Evolutionary conservation across 2,797 vertebrate genomes (phyloP), one percentile per base, ranked within the genome.

Genomic region (Halcyon leucocephala): DNA sequence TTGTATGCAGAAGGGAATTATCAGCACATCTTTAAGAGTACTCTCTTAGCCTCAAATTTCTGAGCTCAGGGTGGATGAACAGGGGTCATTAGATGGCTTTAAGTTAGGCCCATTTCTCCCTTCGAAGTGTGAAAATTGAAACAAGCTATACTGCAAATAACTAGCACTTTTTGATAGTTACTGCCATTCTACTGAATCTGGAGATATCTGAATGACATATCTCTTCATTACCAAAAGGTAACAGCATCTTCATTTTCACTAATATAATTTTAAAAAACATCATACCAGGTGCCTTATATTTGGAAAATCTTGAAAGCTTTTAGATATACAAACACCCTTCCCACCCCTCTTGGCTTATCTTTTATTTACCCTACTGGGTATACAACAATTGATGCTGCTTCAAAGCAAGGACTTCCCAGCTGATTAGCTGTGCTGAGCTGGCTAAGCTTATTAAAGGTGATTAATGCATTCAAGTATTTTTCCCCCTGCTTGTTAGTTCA

Each of bases 261-360:
- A 70, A 87, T 41, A 86, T 57, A 78, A 82, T 86, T 87, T n/a
- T 66, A 2, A 82, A 93, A 94, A 46, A 21, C 80, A 61, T 93
- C 60, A 94, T 95, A 96, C 95, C 94, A 95, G 96, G 89, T 95
- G 91, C 86, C 82, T 94, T 77, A 55, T 90, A 92, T 94, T 95
- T 97, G 96, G 96, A 96, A 97, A 96, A 97, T 96, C 95, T 96
- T 97, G 90, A 97, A 97, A 96, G 96, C 92, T 96, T 96, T 95
- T 66, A 80, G 83, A 90, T 80, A 77, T 84, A 95, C 90, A 93
- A 97, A 95, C 89, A 87, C 52, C 87, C 91, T 91, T 94, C 91
- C 77, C 96, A 97, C 94, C 0, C 9, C 46, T 96, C 52, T 89
- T 91, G 94, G 94, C 94, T 95, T 95, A 95, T 96, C 95, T 96